These are phyloP conservation scores for Littorina saxatilis DNA, from an alignment of 1,140 invertebrate species.

Conservation along the genomic window DNA sequence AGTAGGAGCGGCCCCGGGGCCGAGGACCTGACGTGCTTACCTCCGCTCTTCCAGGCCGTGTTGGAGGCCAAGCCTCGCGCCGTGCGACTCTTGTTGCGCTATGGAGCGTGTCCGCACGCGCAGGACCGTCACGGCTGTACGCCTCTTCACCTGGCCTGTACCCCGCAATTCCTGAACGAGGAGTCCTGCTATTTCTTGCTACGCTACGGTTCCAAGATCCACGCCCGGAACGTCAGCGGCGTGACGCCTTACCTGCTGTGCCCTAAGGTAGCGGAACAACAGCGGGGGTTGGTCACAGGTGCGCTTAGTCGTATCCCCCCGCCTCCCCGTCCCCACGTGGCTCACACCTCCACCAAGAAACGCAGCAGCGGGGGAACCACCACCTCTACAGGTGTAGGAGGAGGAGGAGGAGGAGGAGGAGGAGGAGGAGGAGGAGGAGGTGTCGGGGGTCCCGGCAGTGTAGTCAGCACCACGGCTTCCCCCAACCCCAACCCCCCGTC, in stretches of 20 bases:
- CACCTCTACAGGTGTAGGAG: background rate
- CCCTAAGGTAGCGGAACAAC: conserved; percentile 75
- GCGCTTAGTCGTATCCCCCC: conserved; percentile 44
- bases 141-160: conserved; percentile 79
- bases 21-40: conserved; percentile 77
- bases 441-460: background rate
- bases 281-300: conserved; percentile 74
- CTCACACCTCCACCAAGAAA: conserved; percentile 33
- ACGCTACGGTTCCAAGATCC: conserved; percentile 78
- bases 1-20: conserved; percentile 74
- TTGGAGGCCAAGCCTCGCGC: conserved; percentile 77
- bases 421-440: background rate
- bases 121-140: conserved; percentile 78
- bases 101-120: conserved; percentile 77
- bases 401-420: background rate
- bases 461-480: background rate
- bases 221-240: conserved; percentile 74
- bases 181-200: conserved; percentile 78
- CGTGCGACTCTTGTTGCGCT: conserved; percentile 78
- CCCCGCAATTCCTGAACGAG: conserved; percentile 77
- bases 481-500: background rate
- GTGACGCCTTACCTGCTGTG: conserved; percentile 71
- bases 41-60: conserved; percentile 79
- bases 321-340: conserved; percentile 32
- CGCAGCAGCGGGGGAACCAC: conserved; percentile 10